phyloP scores from a whole-genome alignment of 2,888 invertebrate genomes.

The Stenichneumon culpator region DNA sequence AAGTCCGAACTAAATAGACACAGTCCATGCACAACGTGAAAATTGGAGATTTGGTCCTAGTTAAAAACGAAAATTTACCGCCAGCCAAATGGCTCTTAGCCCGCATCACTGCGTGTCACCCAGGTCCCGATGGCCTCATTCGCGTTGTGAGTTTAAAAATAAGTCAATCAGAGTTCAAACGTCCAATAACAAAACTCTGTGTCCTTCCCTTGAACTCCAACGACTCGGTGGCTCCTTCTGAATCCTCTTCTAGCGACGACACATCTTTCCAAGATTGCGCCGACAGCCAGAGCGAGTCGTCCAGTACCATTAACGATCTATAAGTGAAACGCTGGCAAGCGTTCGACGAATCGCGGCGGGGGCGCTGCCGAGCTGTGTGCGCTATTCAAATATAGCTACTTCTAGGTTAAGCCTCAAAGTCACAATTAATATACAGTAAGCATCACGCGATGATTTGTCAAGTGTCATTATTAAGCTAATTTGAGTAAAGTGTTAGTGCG shows the following conservation, averaged over 20 bases:
- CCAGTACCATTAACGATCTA: no score
- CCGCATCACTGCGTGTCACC: background rate
- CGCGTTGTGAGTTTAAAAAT: background rate
- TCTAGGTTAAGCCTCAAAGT: no score
- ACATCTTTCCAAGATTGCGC: background rate
- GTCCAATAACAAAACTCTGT: background rate
- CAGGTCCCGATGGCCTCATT: background rate
- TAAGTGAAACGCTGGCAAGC: no score
- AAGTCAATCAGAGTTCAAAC: background rate
- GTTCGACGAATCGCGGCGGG: no score
- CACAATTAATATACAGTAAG: no score
- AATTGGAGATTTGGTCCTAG: background rate
- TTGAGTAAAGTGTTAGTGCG: no score
- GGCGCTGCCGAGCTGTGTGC: no score
- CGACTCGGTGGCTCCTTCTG: background rate
- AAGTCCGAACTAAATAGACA: conserved; percentile 16
- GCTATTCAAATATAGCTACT: no score
- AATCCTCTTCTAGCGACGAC: background rate
- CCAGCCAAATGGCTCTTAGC: background rate
- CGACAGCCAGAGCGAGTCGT: background rate
- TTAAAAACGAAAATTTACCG: background rate
- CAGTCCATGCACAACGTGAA: background rate
- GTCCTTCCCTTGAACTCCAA: background rate
- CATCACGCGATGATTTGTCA: no score
- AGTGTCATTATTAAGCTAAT: no score